phyloP scores from a whole-genome alignment of 2,888 invertebrate genomes.

The Caenorhabditis auriculariae region DNA sequence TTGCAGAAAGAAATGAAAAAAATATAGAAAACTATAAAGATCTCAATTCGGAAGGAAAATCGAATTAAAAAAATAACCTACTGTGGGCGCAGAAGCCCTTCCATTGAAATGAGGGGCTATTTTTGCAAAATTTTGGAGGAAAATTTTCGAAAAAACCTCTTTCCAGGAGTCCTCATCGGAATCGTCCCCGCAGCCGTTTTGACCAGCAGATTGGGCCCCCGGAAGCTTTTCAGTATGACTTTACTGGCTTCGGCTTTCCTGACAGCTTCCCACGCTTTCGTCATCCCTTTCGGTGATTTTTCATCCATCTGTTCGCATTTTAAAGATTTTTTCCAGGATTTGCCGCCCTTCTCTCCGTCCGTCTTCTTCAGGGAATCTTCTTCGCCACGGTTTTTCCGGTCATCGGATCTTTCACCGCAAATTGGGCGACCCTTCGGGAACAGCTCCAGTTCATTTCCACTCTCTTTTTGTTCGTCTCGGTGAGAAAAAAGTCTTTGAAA shows the following conservation, averaged over 20 bases:
- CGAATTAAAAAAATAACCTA: no score
- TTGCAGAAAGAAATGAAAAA: no score
- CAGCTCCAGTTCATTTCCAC: slow-evolving; percentile 49
- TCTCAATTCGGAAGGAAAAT: no score
- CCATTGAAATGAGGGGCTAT: no score
- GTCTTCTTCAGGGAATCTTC: slow-evolving; percentile 43
- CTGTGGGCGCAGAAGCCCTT: no score
- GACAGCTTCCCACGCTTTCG: neutral
- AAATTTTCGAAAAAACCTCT: neutral
- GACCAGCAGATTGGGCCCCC: slow-evolving; percentile 5
- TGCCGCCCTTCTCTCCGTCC: slow-evolving; percentile 17
- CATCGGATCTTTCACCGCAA: slow-evolving; percentile 44
- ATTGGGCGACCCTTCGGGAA: slow-evolving; percentile 54
- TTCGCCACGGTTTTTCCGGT: slow-evolving; percentile 46
- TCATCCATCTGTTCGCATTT: slow-evolving; percentile 4
- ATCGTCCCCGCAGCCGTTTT: slow-evolving; percentile 3
- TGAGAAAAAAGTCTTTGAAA: no score
- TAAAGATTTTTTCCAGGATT: slow-evolving; percentile 7
- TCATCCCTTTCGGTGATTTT: neutral
- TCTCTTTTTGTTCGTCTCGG: slow-evolving; percentile 44
- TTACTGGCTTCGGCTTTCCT: slow-evolving; percentile 2
- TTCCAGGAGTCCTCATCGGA: slow-evolving; percentile 10
- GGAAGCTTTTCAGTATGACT: slow-evolving; percentile 10
- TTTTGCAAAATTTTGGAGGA: no score
- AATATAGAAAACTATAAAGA: no score